Percentiles rank a stretch among this genome's conserved stretches.
Conservation (phyloP, 1,140 invertebrate species). For the Procambarus clarkii region DNA sequence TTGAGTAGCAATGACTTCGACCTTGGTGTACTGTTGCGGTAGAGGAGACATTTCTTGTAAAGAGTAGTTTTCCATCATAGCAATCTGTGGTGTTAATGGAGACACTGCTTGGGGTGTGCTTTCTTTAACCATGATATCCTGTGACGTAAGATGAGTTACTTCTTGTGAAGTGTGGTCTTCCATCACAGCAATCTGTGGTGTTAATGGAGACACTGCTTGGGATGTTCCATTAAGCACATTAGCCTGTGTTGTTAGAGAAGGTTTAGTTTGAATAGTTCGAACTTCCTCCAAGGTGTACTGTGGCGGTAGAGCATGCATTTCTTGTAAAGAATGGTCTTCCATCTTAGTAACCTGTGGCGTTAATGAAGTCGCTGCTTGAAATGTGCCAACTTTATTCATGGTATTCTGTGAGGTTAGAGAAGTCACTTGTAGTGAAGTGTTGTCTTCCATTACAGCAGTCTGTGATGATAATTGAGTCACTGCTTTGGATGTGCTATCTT, state of each 20-base stretch:
- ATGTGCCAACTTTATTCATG: too few relatives aligned
- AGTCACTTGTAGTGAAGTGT: not conserved
- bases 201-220: not conserved
- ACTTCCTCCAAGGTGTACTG: not conserved
- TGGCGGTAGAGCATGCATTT: not conserved
- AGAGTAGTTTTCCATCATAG: not conserved
- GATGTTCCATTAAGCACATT: too few relatives aligned
- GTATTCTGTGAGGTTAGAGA: not conserved
- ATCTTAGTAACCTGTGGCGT: too few relatives aligned
- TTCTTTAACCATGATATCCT: too few relatives aligned
- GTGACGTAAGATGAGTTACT: not conserved
- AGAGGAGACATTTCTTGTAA: not conserved
- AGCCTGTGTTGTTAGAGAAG: too few relatives aligned
- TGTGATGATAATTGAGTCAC: not conserved
- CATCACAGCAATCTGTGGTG: not conserved
- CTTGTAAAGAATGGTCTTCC: too few relatives aligned
- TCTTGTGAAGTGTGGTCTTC: not conserved
- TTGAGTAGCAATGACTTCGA: not conserved
- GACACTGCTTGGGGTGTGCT: too few relatives aligned
- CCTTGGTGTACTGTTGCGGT: not conserved
- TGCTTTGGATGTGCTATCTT: not conserved
- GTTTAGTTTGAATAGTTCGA: not conserved
- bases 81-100: not conserved
- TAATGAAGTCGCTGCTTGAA: too few relatives aligned
- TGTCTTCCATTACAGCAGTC: not conserved